Evolutionary conservation across 1,140 invertebrate species (phyloP), one percentile per base, ranked within the genome.

Genomic region (Camponotus floridanus): DNA sequence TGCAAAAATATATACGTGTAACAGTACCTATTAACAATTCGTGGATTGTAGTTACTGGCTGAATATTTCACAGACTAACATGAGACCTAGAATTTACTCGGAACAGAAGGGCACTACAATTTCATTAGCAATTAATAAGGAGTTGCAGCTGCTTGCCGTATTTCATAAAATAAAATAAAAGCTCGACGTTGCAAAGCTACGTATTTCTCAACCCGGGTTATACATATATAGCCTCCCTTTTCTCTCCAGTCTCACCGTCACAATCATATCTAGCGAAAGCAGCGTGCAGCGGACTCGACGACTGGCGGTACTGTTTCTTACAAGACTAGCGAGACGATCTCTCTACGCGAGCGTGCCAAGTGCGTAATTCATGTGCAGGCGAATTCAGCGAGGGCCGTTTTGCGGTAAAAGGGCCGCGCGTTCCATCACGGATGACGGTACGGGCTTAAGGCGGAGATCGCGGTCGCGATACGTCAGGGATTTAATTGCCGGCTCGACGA

Each of bases 371-470:
- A 68, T 64, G 36, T 55, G 62, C 85, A n/a, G 26, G 26, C 36
- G 11, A 51, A 70, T 48, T 42, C 62, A 11, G 31, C 11, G 55
- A 36, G 39, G 48, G 78, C 42, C 76, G 59, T 68, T 48, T 71
- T 62, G 64, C 45, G 6, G 74, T 36, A 31, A 51, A 89, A 81
- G 76, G 57, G 79, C 74, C 62, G 64, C 78, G 45, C 74, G n/a
- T 87, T 85, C 36, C 76, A 83, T 90, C 86, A 81, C 21, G 48
- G 59, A 5, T 62, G 71, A 78, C 31, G 45, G 62, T 79, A 90
- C 86, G 84, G 86, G 89, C 76, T 87, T 89, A 89, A 89, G 89
- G 88, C 89, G 89, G 89, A 85, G 89, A 90, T 87, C 48, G 45
- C 70, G 51, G 65, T 39, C 62, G 86, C 88, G 88, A 90, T 90